Base-by-base conservation (phyloP, 2,797 vertebrate genomes). In the Hydrocynus forskahlii region DNA sequence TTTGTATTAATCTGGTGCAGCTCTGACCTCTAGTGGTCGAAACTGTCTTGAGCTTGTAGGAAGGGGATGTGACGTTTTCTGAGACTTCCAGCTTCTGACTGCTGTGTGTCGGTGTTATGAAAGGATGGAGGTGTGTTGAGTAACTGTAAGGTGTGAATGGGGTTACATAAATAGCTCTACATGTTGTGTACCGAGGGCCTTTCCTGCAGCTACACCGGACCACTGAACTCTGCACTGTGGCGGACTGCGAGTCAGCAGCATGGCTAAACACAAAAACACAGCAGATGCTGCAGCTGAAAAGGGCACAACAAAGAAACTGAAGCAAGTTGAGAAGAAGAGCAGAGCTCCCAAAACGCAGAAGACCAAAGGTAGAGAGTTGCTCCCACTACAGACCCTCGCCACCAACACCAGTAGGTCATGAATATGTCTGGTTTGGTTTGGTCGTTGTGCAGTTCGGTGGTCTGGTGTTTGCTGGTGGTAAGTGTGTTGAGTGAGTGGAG, bases 221-320 rank as follows among this genome's bases (percentile, higher is more conserved):
- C 7, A 78, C 66, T 7, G 0, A 4, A 3, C 2, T 4, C 62
- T 5, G 0, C 9, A 5, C 35, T 10, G 2, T 40, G 10, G 54
- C 10, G 63, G 80, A 63, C 48, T 38, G 48, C 38, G 4, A 54
- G 64, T 29, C 17, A 23, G 21, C 43, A 75, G 67, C 71, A 96
- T 96, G 95, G 93, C 88, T 0, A 95, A 94, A 86, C 89, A 87
- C 48, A 92, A 91, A 86, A 76, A 78, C 21, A 17, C 78, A 1
- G 43, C 50, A 70, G 76, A 60, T 10, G 21, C 35, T 38, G 59
- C 57, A 38, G 69, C 81, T 0, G 55, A 81, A 68, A 70, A 75
- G 52, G 38, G 75, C 75, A 95, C 87, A 75, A 95, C 89, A 87
- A 96, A 95, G 90, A 94, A 89, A 62, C 25, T 25, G 75, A 91